Evolutionary conservation across 2,797 vertebrate species (phyloP).

Genomic region (Aplochiton taeniatus): DNA sequence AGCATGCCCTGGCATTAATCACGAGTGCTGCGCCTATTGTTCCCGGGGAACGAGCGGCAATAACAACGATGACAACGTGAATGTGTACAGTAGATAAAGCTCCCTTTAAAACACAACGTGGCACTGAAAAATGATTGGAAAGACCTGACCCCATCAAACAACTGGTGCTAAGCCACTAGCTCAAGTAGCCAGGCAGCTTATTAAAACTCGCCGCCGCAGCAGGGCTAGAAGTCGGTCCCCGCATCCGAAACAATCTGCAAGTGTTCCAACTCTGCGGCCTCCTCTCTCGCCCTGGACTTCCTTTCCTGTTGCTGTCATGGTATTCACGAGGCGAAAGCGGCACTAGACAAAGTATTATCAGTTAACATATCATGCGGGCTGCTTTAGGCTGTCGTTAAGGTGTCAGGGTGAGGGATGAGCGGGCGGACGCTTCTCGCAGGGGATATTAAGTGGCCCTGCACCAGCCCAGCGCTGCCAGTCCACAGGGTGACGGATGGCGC

Average conservation of each 20-base stretch:
- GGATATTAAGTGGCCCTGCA: constrained; percentile 53
- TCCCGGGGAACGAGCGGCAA: no score
- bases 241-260: no score
- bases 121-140: no score
- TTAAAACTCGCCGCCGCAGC: constrained; percentile 1
- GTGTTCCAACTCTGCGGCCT: neutral
- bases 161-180: neutral
- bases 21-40: no score
- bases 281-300: constrained; percentile 13
- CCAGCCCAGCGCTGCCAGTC: constrained; percentile 26
- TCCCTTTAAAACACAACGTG: no score
- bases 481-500: constrained; percentile 41
- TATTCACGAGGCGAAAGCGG: constrained; percentile 30
- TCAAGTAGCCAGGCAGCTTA: neutral
- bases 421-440: constrained; percentile 31
- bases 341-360: constrained; percentile 43
- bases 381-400: constrained; percentile 52
- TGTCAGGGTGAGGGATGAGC: constrained; percentile 51
- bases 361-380: constrained; percentile 54
- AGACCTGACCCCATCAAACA: no score
- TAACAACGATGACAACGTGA: no score
- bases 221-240: neutral
- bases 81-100: no score
- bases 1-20: no score
- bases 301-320: constrained; percentile 27